Conservation (phyloP, 2,113 vertebrate genomes). For the Hydropotes inermis region DNA sequence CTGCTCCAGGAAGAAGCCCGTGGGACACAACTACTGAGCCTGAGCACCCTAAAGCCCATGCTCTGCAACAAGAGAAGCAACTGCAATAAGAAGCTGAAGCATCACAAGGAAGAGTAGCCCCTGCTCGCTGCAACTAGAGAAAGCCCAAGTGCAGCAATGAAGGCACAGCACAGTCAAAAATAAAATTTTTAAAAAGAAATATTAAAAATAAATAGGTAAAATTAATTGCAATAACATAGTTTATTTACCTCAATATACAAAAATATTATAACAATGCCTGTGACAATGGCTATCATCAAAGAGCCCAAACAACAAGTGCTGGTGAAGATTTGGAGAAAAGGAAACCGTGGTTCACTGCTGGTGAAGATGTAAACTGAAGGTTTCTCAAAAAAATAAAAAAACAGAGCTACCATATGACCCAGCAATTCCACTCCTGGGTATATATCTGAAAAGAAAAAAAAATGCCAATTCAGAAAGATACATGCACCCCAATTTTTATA, state of each 20-base stretch:
- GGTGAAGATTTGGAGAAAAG: neutral
- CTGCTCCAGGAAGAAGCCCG: neutral
- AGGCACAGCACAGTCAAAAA: neutral
- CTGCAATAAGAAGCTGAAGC: neutral
- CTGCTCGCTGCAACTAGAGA: neutral
- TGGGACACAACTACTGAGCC: neutral
- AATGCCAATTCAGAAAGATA: neutral
- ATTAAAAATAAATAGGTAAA: neutral
- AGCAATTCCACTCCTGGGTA: neutral
- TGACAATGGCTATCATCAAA: neutral
- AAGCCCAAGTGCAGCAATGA: neutral
- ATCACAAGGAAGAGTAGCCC: neutral
- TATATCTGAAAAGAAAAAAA: neutral
- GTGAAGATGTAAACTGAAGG: neutral
- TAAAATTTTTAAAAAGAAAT: neutral
- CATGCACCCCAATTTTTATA: neutral
- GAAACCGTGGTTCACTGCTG: neutral
- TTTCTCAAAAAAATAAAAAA: neutral
- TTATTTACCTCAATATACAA: slow-evolving; percentile 17
- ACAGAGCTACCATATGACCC: neutral
- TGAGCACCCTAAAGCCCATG: neutral
- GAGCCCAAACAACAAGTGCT: neutral
- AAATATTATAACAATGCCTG: neutral
- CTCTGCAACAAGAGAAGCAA: neutral
- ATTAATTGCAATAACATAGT: neutral